These are phyloP conservation scores for Drosophila parthenogenetica DNA, from an alignment of 2,888 invertebrate genomes.

Conservation along the genomic window DNA sequence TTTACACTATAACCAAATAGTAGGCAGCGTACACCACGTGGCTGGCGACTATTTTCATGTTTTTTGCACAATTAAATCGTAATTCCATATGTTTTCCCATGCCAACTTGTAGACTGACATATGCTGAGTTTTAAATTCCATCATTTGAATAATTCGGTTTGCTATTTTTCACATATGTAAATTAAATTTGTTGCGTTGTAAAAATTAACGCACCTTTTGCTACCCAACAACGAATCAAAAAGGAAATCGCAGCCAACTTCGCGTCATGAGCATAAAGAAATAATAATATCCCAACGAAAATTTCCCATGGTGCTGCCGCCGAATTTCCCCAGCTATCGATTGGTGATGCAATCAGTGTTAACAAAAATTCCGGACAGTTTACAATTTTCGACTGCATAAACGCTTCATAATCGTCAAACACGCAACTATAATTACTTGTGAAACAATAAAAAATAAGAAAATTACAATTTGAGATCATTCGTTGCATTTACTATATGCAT, in stretches of 20 bases:
- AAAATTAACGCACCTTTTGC: slow-evolving; percentile 81
- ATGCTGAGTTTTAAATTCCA: neutral
- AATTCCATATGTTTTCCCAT: slow-evolving; percentile 5
- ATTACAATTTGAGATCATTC: slow-evolving; percentile 20
- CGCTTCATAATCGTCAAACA: slow-evolving; percentile 38
- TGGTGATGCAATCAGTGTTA: slow-evolving; percentile 76
- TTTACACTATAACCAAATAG: slow-evolving; percentile 58
- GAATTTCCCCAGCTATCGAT: slow-evolving; percentile 77
- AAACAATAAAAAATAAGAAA: slow-evolving; percentile 16
- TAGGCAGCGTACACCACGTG: slow-evolving; percentile 69
- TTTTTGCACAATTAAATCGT: slow-evolving; percentile 27
- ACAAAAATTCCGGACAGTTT: slow-evolving; percentile 44
- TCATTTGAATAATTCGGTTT: slow-evolving; percentile 14
- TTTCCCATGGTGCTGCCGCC: slow-evolving; percentile 41
- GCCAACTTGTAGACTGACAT: neutral
- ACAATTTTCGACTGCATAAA: slow-evolving; percentile 44
- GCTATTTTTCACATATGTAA: slow-evolving; percentile 27
- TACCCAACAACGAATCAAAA: slow-evolving; percentile 84
- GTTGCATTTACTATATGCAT: slow-evolving; percentile 48
- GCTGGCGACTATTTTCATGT: slow-evolving; percentile 48
- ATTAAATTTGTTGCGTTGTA: slow-evolving; percentile 40
- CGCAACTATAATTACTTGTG: slow-evolving; percentile 5
- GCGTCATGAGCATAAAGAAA: slow-evolving; percentile 44
- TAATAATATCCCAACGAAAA: slow-evolving; percentile 49
- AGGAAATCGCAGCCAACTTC: slow-evolving; percentile 82